A percentile compares a stretch with the other conserved stretches of the same genome.
Conservation (phyloP, 1,140 invertebrate species). For the Drosophila bipectinata region DNA sequence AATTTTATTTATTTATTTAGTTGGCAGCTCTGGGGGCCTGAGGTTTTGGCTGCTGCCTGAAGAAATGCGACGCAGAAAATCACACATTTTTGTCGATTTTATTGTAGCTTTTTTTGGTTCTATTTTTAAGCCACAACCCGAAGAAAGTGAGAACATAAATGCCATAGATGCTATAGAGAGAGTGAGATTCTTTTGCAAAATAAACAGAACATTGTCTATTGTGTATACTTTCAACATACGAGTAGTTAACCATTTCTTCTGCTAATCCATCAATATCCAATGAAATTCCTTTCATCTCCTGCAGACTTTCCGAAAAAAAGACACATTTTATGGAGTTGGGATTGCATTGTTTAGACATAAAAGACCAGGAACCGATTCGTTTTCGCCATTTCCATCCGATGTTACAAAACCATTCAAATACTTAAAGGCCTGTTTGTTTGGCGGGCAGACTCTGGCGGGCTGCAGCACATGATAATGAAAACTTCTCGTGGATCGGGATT, state of each 20-base stretch:
- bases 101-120: constrained; percentile 43
- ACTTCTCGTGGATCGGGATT: constrained; percentile 18
- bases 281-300: constrained; percentile 28
- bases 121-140: constrained; percentile 38
- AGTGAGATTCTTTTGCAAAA: constrained; percentile 2
- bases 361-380: constrained; percentile 26
- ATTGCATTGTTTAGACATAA: constrained; percentile 40
- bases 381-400: constrained; percentile 28
- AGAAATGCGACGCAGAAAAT: constrained; percentile 49
- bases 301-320: constrained; percentile 14
- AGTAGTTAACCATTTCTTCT: constrained; percentile 6
- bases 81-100: constrained; percentile 39
- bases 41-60: constrained; percentile 14
- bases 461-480: constrained; percentile 56
- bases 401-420: constrained; percentile 25
- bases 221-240: background rate
- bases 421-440: constrained; percentile 21
- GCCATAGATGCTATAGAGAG: background rate
- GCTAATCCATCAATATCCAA: constrained; percentile 21
- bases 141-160: constrained; percentile 1
- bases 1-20: constrained; percentile 50
- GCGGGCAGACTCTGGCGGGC: constrained; percentile 11
- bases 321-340: constrained; percentile 45
- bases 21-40: constrained; percentile 36
- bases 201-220: background rate